Evolutionary conservation across 1,140 invertebrate genomes (phyloP), one percentile per base, ranked within the genome.

Genomic region (Eciton burchellii): DNA sequence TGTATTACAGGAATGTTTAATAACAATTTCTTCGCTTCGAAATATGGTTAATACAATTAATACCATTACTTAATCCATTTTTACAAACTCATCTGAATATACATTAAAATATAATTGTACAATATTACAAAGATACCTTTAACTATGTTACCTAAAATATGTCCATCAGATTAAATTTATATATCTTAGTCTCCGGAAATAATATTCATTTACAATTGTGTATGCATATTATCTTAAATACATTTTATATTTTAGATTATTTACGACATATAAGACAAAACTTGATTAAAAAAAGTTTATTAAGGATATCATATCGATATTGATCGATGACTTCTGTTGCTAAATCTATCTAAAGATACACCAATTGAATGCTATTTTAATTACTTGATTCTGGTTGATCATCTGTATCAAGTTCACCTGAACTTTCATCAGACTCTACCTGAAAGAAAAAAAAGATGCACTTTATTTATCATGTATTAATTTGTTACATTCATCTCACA

Each of bases 341-440:
- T 71, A 26, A n/a, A 72, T 62, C 60, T 54, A 29, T 29, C 47
- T 56, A 19, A 19, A 11, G 11, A 59, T 24, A 54, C 5, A 54
- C 45, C 14, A 76, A 76, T 71, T 60, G 68, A 41, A 59, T 35
- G 6, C 45, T 43, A 5, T 49, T 83, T 87, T 60, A 93, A 63
- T 91, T 91, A 66, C 77, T 93, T 5, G 89, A 92, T 88, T 92
- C 90, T 26, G 90, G 89, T 72, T 91, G 90, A 60, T 93, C 91
- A 65, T 93, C 92, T 0, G 89, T 91, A 19, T 94, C 93, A 43
- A 90, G 63, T 88, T 93, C 93, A 12, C 89, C 89, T 5, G 90
- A 93, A 89, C 92, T 94, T 56, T 89, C 92, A 63, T 94, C 93
- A 8, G 93, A 92, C 6, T 93, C 92, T 21, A 93, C 60, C 92